Conservation (phyloP, 2,888 invertebrate species). For the Torymus auratus region DNA sequence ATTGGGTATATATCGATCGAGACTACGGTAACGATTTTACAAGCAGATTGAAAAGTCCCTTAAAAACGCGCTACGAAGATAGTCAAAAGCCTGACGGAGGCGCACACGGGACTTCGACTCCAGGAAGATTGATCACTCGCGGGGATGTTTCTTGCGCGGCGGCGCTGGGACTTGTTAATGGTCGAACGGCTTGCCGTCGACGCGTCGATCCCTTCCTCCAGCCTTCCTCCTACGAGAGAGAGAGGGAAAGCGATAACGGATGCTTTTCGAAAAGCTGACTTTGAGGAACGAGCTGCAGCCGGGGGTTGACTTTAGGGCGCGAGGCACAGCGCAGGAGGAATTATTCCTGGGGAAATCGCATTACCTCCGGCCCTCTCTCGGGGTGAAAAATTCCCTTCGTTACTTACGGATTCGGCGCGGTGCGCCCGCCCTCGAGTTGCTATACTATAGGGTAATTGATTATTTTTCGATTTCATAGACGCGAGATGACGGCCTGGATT, state of each 20-base stretch:
- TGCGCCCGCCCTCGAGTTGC: neutral
- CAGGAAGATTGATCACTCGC: constrained; percentile 68
- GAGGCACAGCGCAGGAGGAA: constrained; percentile 23
- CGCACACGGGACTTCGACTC: constrained; percentile 62
- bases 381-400: constrained; percentile 49
- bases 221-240: neutral
- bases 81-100: constrained; percentile 45
- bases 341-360: constrained; percentile 53
- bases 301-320: constrained; percentile 43
- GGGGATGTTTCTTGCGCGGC: constrained; percentile 49
- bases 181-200: constrained; percentile 67
- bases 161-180: constrained; percentile 66
- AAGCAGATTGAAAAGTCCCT: no score
- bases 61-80: constrained; percentile 20
- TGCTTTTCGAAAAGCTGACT: constrained; percentile 58
- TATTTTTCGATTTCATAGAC: constrained; percentile 42
- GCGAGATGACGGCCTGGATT: constrained; percentile 1
- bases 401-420: constrained; percentile 8
- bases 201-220: constrained; percentile 62
- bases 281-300: constrained; percentile 56
- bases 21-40: no score
- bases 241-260: constrained; percentile 47
- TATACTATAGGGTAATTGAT: constrained; percentile 31
- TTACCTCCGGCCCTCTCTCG: constrained; percentile 17
- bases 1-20: no score